phyloP scores from a whole-genome alignment of 2,888 invertebrate species.

The Melanchra persicariae region DNA sequence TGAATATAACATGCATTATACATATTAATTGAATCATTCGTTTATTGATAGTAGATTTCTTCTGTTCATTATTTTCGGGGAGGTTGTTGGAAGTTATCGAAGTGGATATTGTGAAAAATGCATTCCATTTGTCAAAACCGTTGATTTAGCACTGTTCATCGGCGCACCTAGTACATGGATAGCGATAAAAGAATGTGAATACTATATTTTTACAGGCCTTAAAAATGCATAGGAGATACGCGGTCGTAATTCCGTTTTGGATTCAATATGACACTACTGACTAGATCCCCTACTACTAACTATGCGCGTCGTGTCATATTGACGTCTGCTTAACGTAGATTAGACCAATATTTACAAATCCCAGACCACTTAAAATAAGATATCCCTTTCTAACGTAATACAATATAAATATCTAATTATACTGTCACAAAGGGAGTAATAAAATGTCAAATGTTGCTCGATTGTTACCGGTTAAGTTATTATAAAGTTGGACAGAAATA shows the following conservation, averaged over 20 bases:
- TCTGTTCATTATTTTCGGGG: constrained; percentile 80
- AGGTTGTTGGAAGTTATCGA: constrained; percentile 80
- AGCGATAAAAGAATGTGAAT: constrained; percentile 77
- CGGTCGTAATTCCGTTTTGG: constrained; percentile 71
- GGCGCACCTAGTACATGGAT: constrained; percentile 83
- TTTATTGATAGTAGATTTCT: constrained; percentile 68
- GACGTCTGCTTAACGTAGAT: constrained; percentile 65
- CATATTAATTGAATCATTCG: constrained; percentile 74
- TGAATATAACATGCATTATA: constrained; percentile 74
- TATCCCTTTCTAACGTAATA: constrained; percentile 77
- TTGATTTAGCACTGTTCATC: constrained; percentile 87
- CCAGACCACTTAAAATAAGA: constrained; percentile 81
- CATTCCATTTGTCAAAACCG: constrained; percentile 88
- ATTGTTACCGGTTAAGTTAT: constrained; percentile 89
- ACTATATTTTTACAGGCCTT: constrained; percentile 84
- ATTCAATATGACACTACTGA: constrained; percentile 63
- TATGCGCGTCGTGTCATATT: constrained; percentile 55
- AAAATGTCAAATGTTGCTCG: constrained; percentile 85
- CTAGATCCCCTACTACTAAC: constrained; percentile 41
- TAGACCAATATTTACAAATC: constrained; percentile 77
- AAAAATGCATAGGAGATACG: constrained; percentile 75
- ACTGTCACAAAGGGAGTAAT: constrained; percentile 88
- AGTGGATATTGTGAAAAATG: constrained; percentile 87
- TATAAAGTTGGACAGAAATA: constrained; percentile 85
- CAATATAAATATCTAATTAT: constrained; percentile 78